Evolutionary conservation across 2,888 invertebrate genomes (phyloP), one percentile per base, ranked within the genome.

Genomic region (Yponomeuta cagnagella): DNA sequence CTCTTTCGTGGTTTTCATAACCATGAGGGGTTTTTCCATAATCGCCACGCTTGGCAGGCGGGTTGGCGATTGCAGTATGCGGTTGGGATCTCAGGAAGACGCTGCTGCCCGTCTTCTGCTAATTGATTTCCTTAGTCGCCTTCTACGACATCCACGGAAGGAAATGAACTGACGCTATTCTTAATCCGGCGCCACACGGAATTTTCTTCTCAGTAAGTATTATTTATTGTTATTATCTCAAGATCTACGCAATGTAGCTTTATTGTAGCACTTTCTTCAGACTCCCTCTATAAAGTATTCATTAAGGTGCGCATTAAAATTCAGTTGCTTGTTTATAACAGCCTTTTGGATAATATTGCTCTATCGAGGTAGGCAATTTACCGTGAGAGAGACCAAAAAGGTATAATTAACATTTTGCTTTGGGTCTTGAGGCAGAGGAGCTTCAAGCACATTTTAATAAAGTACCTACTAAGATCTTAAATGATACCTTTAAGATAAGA

Each of bases 231-330:
- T 15, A 58, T 58, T 58, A 58, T 15, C 15, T 58, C 9, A 15
- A 58, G 52, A 58, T 58, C 52, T 58, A 58, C 52, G 3, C 15
- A 58, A 58, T 58, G 52, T 58, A 15, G 15, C 12, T 15, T 58
- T 15, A 58, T 15, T 12, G 15, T 58, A 58, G 52, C 52, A 58
- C 15, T 58, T 58, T 58, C 52, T 58, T 58, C 52, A 15, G 52
- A 58, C 52, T 58, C 12, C 15, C 52, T 58, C 52, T 12, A 9
- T 58, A 15, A 58, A 58, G 52, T 58, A 58, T 58, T 58, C 52
- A 58, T 58, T 58, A 58, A 58, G 52, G 52, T 58, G 12, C 52
- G 52, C 52, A 58, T 58, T 58, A 58, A 58, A 58, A 58, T 58
- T 58, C 52, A 58, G 52, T 58, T 58, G 5, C 52, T 52, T 52